phyloP scores from a whole-genome alignment of 2,888 invertebrate genomes.

The Pterobdella sp. region DNA sequence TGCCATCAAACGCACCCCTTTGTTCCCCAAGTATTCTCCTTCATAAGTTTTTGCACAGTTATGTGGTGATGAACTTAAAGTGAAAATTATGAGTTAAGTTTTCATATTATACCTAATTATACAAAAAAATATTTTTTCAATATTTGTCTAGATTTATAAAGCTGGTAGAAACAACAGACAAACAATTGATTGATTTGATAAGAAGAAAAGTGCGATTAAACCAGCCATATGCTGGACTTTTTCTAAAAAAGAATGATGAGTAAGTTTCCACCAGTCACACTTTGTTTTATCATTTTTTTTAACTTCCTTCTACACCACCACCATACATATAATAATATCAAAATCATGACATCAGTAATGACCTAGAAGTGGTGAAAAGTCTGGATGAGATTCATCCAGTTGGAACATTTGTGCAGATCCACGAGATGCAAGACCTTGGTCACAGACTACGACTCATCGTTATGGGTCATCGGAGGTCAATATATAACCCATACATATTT shows the following conservation, averaged over 20 bases:
- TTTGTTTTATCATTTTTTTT: too few species aligned
- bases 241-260: conserved; percentile 83
- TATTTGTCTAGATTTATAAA: conserved; percentile 97
- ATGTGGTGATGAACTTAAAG: too few species aligned
- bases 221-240: conserved; percentile 94
- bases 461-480: conserved; percentile 70
- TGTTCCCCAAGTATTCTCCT: conserved; percentile 75
- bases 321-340: too few species aligned
- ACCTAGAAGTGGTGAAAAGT: conserved; percentile 72
- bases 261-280: conserved; percentile 41
- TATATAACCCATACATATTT: background rate
- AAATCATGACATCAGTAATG: conserved; percentile 61
- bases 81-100: too few species aligned
- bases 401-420: conserved; percentile 95
- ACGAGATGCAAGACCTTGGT: conserved; percentile 90
- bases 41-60: too few species aligned
- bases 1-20: conserved; percentile 84
- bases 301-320: too few species aligned
- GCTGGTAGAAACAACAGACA: conserved; percentile 84
- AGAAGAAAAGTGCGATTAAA: conserved; percentile 86
- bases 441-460: conserved; percentile 81
- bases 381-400: conserved; percentile 77
- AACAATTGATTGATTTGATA: conserved; percentile 75
- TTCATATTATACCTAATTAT: too few species aligned
- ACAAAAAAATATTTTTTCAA: too few species aligned